These are phyloP conservation scores for Ashinkailepas kermadecensis DNA, from an alignment of 2,888 invertebrate genomes.

Conservation along the genomic window DNA sequence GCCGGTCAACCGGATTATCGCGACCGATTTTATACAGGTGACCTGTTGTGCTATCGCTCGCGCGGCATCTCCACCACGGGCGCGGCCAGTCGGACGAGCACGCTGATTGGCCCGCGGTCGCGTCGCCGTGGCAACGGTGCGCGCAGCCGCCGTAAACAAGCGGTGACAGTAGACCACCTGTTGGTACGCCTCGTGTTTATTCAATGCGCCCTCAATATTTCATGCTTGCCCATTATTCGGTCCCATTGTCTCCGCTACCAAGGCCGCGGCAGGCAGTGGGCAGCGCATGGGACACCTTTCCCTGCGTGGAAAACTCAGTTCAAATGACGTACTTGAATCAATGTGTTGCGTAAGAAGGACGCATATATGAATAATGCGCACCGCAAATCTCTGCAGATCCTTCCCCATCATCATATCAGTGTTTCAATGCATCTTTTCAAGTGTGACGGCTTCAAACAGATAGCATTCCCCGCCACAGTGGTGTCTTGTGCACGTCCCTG, in stretches of 20 bases:
- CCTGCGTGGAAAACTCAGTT: too few species aligned
- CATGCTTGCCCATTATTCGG: background rate
- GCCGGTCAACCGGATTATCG: background rate
- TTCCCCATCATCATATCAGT: too few species aligned
- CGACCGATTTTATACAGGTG: background rate
- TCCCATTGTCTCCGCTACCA: background rate
- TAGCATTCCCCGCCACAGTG: too few species aligned
- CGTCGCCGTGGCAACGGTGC: background rate
- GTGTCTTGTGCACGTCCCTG: too few species aligned
- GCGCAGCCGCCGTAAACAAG: background rate
- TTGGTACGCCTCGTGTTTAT: constrained; percentile 4
- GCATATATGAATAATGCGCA: too few species aligned
- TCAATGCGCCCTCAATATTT: background rate
- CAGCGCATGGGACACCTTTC: background rate
- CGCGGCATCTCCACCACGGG: background rate
- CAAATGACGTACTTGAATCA: too few species aligned
- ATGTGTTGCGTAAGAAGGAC: too few species aligned
- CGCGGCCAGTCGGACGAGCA: background rate
- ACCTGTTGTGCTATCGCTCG: background rate
- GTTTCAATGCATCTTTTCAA: too few species aligned
- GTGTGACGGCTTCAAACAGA: too few species aligned
- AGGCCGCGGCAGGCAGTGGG: background rate
- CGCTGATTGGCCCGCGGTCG: background rate
- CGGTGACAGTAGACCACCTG: background rate
- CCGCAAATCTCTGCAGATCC: too few species aligned